phyloP scores from a whole-genome alignment of 2,797 vertebrate species.

The Parotocinclus haroldoi region DNA sequence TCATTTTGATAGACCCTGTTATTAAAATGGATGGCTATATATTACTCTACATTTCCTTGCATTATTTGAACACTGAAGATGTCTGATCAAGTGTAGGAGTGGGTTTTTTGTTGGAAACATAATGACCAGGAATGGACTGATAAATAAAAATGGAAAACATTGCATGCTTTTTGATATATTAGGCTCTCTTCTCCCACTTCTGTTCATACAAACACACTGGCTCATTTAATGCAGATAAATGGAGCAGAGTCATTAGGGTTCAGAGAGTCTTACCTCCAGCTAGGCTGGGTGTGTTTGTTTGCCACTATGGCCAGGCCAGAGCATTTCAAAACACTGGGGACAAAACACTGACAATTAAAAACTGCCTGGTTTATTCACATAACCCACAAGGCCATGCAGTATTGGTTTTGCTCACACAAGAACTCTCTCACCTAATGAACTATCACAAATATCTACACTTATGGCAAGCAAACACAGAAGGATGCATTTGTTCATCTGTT shows the following conservation, averaged over 20 bases:
- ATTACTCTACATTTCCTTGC: too few species aligned
- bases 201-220: constrained; percentile 67
- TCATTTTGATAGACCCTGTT: too few species aligned
- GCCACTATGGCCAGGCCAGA: constrained; percentile 33
- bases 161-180: constrained; percentile 47
- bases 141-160: background rate
- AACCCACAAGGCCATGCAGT: constrained; percentile 33
- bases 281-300: constrained; percentile 22
- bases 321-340: constrained; percentile 42
- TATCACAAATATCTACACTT: constrained; percentile 12
- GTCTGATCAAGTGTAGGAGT: too few species aligned
- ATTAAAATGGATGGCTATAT: too few species aligned
- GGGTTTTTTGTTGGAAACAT: too few species aligned
- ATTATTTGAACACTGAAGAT: too few species aligned
- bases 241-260: constrained; percentile 60
- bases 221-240: constrained; percentile 68
- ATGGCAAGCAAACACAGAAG: background rate
- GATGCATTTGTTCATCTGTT: background rate
- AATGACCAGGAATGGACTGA: constrained; percentile 67
- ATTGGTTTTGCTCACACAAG: constrained; percentile 27
- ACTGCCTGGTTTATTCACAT: constrained; percentile 42
- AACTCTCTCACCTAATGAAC: constrained; percentile 31
- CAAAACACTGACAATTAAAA: constrained; percentile 41
- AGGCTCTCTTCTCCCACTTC: constrained; percentile 28
- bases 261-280: constrained; percentile 46